Evolutionary conservation across 2,113 vertebrate genomes (phyloP), one percentile per base, ranked within the genome.

Genomic region (Nibea albiflora): DNA sequence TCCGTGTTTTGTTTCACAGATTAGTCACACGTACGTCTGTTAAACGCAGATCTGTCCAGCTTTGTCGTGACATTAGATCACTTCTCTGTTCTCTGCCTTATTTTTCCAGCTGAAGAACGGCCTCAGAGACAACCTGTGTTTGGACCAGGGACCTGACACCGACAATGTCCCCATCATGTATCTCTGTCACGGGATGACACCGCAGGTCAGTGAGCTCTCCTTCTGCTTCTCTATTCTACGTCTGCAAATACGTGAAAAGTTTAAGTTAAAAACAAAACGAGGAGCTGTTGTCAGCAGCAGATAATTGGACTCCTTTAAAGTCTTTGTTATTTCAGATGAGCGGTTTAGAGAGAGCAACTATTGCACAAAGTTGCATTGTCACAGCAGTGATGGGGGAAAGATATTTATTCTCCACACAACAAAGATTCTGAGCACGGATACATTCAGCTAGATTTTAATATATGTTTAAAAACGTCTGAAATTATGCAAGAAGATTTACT

Each of bases 121-220:
- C 69, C 93, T 98, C 65, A 96, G 96, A 91, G 96, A 93, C 3
- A 96, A 99, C 90, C 93, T 99, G 81, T 99, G 98, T 94, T 94
- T 99, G 89, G 98, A 99, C 93, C 97, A 98, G 92, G 98, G 98
- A 47, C 97, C 97, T 5, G 96, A 97, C 80, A 95, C 96, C 0
- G 97, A 99, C 93, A 99, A 98, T 28, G 90, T 97, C 39, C 98
- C 98, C 56, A 98, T 99, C 88, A 92, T 99, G 94, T 98, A 99
- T 58, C 94, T 96, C 85, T 99, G 98, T 92, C 97, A 99, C 0
- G 97, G 97, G 62, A 96, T 97, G 96, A 97, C 97, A 0, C 96
- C 98, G 5, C 98, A 99, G 97, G 98, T 98, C 71, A 95, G 96
- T 96, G 82, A 20, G 3, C 68, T 49, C 67, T 76, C 64, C 14